These are phyloP conservation scores for Chloroceryle aenea DNA, from an alignment of 2,113 vertebrate genomes.

Conservation along the genomic window DNA sequence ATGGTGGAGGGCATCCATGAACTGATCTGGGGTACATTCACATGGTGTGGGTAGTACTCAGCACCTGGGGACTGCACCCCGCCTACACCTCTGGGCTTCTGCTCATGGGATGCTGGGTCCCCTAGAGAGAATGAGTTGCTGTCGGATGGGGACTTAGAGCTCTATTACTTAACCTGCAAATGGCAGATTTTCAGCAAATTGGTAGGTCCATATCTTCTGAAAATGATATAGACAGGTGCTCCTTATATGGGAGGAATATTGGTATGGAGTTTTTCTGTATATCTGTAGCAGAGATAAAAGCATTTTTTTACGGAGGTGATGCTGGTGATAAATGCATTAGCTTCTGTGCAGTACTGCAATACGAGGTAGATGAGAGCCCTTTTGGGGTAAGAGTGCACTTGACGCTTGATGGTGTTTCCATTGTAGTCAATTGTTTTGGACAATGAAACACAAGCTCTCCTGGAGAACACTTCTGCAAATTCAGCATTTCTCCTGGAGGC, in stretches of 20 bases:
- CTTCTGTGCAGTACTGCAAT: not conserved
- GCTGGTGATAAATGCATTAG: not conserved
- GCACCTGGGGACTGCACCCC: not conserved
- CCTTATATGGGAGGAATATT: not conserved
- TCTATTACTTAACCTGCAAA: not conserved
- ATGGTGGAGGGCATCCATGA: not conserved
- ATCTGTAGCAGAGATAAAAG: not conserved
- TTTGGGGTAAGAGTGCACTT: not conserved
- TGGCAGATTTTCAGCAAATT: not conserved
- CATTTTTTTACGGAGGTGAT: not conserved
- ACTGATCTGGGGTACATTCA: not conserved
- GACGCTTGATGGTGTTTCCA: not conserved
- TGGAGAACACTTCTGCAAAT: not conserved
- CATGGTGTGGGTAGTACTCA: rapidly evolving
- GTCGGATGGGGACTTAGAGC: rapidly evolving
- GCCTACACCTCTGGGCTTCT: not conserved
- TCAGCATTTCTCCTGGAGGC: not conserved
- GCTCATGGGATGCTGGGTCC: not conserved
- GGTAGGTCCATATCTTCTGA: not conserved
- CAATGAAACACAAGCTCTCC: not conserved
- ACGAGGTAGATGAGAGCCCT: not conserved
- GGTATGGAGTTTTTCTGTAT: not conserved
- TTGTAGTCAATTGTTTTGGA: not conserved
- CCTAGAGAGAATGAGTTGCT: not conserved
- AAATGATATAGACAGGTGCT: not conserved